Conservation (phyloP, 2,797 vertebrate species). For the Pantherophis vulpinus region DNA sequence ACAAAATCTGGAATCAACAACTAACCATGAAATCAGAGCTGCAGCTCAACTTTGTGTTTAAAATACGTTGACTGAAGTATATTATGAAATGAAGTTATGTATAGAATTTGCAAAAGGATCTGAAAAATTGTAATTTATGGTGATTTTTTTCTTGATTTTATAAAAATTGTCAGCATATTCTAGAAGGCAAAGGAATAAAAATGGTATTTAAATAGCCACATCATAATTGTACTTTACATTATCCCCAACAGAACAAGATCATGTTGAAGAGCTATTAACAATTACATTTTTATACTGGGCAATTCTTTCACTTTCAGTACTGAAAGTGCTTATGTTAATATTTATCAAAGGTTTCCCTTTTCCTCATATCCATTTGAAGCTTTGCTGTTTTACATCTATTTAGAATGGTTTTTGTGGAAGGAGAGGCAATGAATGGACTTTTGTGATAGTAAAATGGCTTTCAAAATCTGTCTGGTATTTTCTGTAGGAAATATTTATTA, state of each 20-base stretch:
- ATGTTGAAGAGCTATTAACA: background rate
- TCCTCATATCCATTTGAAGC: background rate
- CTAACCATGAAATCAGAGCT: background rate
- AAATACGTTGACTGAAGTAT: constrained; percentile 29
- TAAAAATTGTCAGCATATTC: background rate
- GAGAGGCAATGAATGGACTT: background rate
- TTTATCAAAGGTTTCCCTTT: background rate
- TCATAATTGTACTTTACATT: background rate
- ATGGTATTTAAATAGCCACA: background rate
- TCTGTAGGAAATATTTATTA: background rate
- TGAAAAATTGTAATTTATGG: background rate
- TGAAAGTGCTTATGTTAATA: background rate
- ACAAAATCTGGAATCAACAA: background rate
- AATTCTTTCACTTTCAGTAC: background rate
- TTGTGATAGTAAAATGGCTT: background rate
- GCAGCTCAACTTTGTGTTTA: constrained; percentile 5
- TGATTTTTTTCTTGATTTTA: background rate
- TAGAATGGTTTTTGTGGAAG: background rate
- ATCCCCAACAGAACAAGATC: background rate
- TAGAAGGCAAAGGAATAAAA: background rate
- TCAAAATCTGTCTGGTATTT: background rate
- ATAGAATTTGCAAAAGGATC: background rate
- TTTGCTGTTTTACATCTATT: background rate
- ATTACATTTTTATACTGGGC: background rate
- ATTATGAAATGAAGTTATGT: background rate